Conservation (phyloP, 2,797 vertebrate species). For the Loriculus beryllinus region DNA sequence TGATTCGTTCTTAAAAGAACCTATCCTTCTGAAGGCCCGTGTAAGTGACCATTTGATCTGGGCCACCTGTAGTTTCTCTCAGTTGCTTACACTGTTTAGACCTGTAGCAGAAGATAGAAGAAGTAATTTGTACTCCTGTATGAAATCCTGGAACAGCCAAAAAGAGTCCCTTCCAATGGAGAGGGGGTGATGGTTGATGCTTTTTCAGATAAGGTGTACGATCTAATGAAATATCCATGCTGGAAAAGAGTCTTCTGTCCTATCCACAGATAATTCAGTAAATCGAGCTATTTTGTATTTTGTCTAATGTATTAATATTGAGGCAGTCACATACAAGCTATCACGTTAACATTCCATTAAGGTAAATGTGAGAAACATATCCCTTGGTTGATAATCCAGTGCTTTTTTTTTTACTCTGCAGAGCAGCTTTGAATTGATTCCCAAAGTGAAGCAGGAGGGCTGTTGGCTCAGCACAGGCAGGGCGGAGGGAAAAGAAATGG, state of each 20-base stretch:
- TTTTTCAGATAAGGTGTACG: not conserved
- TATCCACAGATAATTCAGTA: not conserved
- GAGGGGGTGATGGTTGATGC: not conserved
- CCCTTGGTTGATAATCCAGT: not conserved
- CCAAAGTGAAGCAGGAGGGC: not conserved
- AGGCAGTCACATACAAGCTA: not conserved
- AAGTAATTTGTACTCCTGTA: not conserved
- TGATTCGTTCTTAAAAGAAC: not conserved
- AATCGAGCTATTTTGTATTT: not conserved
- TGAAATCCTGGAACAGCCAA: not conserved
- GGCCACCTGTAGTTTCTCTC: not conserved
- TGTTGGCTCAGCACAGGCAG: not conserved
- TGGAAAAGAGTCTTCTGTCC: not conserved
- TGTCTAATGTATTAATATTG: not conserved
- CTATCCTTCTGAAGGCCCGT: not conserved
- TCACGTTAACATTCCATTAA: not conserved
- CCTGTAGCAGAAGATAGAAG: not conserved
- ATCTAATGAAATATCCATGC: not conserved
- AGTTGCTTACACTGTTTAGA: not conserved
- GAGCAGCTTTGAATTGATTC: not conserved
- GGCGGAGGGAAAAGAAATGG: not conserved
- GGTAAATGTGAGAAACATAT: not conserved
- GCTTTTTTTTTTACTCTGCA: slow-evolving; percentile 11
- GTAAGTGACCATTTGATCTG: not conserved
- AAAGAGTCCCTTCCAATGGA: not conserved